Conservation (phyloP, 2,797 vertebrate genomes). For the Orestias chungarensis region DNA sequence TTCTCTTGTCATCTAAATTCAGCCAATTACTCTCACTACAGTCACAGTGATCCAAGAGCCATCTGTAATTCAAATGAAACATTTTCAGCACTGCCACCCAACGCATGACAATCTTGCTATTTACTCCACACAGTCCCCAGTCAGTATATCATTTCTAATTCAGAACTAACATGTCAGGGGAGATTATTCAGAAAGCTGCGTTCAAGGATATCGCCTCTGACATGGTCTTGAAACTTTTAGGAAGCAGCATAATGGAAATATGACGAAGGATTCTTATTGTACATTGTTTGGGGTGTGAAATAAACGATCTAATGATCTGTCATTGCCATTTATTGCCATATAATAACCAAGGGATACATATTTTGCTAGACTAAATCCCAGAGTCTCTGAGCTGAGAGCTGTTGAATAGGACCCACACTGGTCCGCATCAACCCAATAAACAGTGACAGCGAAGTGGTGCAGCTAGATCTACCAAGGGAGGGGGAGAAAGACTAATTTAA, state of each 20-base stretch:
- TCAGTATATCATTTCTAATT: conserved; percentile 55
- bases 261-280: conserved; percentile 29
- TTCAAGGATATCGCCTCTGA: conserved; percentile 57
- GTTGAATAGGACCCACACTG: conserved; percentile 52
- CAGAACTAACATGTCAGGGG: conserved; percentile 60
- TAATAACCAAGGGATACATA: conserved; percentile 47
- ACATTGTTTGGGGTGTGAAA: conserved; percentile 20
- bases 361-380: conserved; percentile 53
- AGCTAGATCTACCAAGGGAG: conserved; percentile 46
- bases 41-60: conserved; percentile 60
- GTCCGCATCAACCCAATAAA: conserved; percentile 50
- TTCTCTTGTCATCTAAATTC: conserved; percentile 70
- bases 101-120: conserved; percentile 60
- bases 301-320: conserved; percentile 48
- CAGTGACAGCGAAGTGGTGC: conserved; percentile 51
- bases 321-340: conserved; percentile 57
- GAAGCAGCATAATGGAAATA: conserved; percentile 56
- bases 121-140: conserved; percentile 56
- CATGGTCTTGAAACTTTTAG: conserved; percentile 48
- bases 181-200: conserved; percentile 56
- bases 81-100: conserved; percentile 51
- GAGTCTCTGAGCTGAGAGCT: conserved; percentile 55
- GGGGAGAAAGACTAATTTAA: conserved; percentile 40
- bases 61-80: conserved; percentile 73
- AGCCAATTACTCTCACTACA: conserved; percentile 69